Evolutionary conservation across 2,113 vertebrate species (phyloP).

Genomic region (Neotragus moschatus): DNA sequence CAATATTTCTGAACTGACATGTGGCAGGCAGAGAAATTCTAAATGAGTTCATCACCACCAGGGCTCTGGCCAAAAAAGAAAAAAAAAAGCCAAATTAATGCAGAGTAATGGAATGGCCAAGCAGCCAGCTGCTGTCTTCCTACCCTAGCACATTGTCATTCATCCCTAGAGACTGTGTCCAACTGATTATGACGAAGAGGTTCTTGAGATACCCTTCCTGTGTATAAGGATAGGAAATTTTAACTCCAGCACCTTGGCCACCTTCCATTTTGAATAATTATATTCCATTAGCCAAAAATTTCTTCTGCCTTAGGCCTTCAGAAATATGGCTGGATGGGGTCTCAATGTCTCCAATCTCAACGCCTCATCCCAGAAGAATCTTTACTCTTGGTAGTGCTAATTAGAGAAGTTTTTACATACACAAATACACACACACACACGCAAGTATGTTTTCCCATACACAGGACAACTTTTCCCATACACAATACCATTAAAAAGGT

Average conservation of each 20-base stretch:
- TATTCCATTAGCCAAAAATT: background rate
- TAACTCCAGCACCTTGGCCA: background rate
- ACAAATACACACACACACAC: background rate
- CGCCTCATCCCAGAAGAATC: background rate
- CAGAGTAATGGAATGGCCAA: slow-evolving; percentile 16
- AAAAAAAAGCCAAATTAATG: slow-evolving; percentile 19
- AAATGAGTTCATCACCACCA: slow-evolving; percentile 58
- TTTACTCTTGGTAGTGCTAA: background rate
- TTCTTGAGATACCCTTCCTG: background rate
- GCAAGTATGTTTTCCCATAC: background rate
- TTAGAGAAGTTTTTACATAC: background rate
- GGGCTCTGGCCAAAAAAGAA: slow-evolving; percentile 14
- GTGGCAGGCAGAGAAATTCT: slow-evolving; percentile 61
- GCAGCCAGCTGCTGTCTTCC: slow-evolving; percentile 32
- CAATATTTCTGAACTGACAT: slow-evolving; percentile 11
- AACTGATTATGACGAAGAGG: background rate
- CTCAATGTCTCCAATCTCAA: background rate
- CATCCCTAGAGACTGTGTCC: background rate
- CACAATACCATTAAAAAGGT: background rate
- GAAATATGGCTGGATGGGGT: background rate
- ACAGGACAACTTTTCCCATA: background rate
- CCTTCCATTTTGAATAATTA: background rate
- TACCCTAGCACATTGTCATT: background rate
- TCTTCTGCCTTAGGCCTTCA: background rate
- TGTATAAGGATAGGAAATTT: background rate